These are phyloP conservation scores for Chiridota heheva DNA, from an alignment of 35 echinoderm and acorn worm species.

Conservation along the genomic window DNA sequence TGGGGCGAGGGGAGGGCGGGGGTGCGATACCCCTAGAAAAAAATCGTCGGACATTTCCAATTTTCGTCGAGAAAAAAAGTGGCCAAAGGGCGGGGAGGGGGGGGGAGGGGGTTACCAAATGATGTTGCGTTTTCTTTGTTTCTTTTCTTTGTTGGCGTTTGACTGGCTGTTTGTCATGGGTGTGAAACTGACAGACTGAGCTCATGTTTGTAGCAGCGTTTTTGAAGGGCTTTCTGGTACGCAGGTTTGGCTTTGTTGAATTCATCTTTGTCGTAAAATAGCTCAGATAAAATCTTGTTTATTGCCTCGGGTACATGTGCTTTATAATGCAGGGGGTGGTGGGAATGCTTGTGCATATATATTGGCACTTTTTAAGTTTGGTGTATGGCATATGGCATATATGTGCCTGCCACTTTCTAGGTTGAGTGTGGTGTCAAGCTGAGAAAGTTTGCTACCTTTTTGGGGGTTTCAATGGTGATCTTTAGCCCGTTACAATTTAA, in stretches of 20 bases:
- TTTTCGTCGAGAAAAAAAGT: too few relatives aligned
- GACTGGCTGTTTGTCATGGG: background rate
- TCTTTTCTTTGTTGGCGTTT: too few relatives aligned
- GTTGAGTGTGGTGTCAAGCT: slow-evolving; percentile 14
- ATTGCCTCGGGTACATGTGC: too few relatives aligned
- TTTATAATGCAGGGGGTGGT: too few relatives aligned
- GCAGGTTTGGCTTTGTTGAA: slow-evolving; percentile 20
- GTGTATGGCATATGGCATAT: slow-evolving; percentile 1
- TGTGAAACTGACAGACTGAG: background rate
- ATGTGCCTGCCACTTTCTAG: slow-evolving; percentile 2
- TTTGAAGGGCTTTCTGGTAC: background rate
- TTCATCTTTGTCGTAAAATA: background rate
- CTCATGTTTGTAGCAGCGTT: background rate
- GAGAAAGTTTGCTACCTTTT: background rate
- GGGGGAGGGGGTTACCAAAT: too few relatives aligned
- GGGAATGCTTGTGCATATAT: too few relatives aligned
- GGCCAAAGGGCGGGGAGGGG: too few relatives aligned
- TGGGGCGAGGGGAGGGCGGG: too few relatives aligned
- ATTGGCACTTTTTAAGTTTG: background rate
- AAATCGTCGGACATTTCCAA: too few relatives aligned
- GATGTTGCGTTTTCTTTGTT: too few relatives aligned
- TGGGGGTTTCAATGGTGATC: slow-evolving; percentile 26
- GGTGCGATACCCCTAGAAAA: too few relatives aligned
- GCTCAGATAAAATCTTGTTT: background rate
- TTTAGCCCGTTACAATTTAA: slow-evolving; percentile 18